Base-by-base conservation (phyloP, 2,888 invertebrate genomes). In the Belgica antarctica region DNA sequence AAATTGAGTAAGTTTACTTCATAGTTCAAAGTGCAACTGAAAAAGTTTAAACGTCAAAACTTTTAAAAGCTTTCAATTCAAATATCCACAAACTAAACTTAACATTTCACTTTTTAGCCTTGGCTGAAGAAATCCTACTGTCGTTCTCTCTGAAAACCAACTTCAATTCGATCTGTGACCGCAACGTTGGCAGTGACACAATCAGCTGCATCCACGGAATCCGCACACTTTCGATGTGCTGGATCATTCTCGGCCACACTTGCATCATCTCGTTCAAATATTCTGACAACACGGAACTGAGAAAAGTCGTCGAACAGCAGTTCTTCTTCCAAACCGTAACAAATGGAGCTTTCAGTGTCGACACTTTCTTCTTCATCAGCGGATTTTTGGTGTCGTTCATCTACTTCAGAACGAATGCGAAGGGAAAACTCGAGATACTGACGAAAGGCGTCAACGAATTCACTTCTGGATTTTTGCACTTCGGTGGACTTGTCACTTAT, bases 351-450 rank as follows among this genome's bases (percentile, higher is more conserved):
- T 90, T 89, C 78, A 89, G 89, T 72, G 91, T 91, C 0, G 90
- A 91, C 75, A 90, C 90, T 0, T 91, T 91, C 81, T 91, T 91
- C 82, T 90, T 90, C 77, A 85, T 88, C 77, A 92, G 92, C 73
- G 92, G 92, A 7, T 85, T 92, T 76, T 81, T 93, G 74, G 91
- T 92, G 4, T 86, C 92, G n/a, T 93, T 89, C 78, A 82, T 93
- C 62, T 93, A 91, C 79, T 92, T 92, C 81, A 85, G 92, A 31
- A 89, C 89, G 1, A 87, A 87, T 76, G 86, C 87, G 12, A 89
- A 88, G 76, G 89, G 89, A 66, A 88, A 86, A 75, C 79, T 90
- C 72, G 89, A 89, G 74, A 79, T 82, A 71, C 80, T 87, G 57
- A 84, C 87, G 59, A 86, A 88, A 74, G 87, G 87, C 0, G 81